Evolutionary conservation across 1,140 invertebrate species (phyloP), one percentile per base, ranked within the genome.

Genomic region (Probaryconus sp.): DNA sequence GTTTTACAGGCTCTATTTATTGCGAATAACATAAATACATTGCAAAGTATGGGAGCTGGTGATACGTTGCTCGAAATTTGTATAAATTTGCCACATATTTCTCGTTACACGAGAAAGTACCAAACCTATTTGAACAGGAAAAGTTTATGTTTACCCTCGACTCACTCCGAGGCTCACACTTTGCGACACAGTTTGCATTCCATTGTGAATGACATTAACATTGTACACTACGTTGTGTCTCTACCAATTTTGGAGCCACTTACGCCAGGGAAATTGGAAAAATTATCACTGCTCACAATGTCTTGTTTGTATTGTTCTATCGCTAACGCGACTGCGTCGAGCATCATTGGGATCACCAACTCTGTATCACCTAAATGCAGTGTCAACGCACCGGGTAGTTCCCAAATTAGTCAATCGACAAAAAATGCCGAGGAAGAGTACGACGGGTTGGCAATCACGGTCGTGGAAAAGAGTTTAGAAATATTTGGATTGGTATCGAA

Each of bases 221-320:
- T 97, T 37, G 92, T 96, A 26, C 93, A 92, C 79, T 92, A 92
- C 71, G 94, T 95, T 1, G 89, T 97, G 55, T 94, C 93, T 9
- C 84, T 98, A 50, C 96, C 95, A 1, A 91, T 96, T 50, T 83
- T 97, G 16, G 96, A 98, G 85, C 96, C 96, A 0, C 88, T 98
- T 37, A 96, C 93, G 3, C 89, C 92, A 0, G 91, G 90, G 2
- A 92, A 95, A 79, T 90, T 98, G 42, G 91, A 93, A 31, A 94
- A 95, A 80, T 88, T 98, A 17, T 94, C 91, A 0, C 85, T 89
- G n/a, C 81, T 94, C 6, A 94, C 90, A 72, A 93, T 92, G 89
- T 94, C 95, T 55, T 94, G 95, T 88, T 83, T 97, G 24, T 91
- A 95, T 85, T 91, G 92, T 76, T 92, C 95, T 11, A 88, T 97